These are phyloP conservation scores for Drosophila lutescens DNA, from an alignment of 2,888 invertebrate species.

Conservation along the genomic window DNA sequence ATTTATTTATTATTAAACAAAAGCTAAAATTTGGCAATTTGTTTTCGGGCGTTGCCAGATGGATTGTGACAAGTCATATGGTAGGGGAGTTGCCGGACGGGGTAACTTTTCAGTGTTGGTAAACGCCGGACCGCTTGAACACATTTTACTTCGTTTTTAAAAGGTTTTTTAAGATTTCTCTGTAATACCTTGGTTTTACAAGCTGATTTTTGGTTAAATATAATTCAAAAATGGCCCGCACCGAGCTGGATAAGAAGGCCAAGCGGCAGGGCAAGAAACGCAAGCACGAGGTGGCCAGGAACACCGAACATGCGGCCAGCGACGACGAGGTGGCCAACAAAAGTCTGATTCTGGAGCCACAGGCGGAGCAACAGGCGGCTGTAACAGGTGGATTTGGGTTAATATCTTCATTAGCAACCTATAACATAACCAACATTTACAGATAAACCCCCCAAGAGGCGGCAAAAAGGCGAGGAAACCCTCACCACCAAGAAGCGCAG, in stretches of 20 bases:
- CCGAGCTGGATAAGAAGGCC: slow-evolving; percentile 63
- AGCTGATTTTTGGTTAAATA: neutral
- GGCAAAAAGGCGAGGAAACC: neutral
- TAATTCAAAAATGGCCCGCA: too few species aligned
- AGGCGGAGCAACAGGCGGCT: slow-evolving; percentile 17
- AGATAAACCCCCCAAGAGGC: slow-evolving; percentile 3
- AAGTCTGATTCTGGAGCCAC: slow-evolving; percentile 76
- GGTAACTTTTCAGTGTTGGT: neutral
- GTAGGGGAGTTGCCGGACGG: neutral
- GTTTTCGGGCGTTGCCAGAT: slow-evolving; percentile 1
- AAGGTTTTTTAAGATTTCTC: slow-evolving; percentile 9
- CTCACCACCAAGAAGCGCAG: slow-evolving; percentile 13
- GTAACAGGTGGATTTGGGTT: slow-evolving; percentile 14
- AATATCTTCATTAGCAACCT: neutral
- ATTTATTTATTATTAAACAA: neutral
- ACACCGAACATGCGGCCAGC: slow-evolving; percentile 23
- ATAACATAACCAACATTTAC: neutral
- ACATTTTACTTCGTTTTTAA: slow-evolving; percentile 16
- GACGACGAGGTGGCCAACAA: slow-evolving; percentile 80
- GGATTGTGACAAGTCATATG: neutral
- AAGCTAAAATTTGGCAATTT: slow-evolving; percentile 12
- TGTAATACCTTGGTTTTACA: neutral
- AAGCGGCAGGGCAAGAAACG: slow-evolving; percentile 62
- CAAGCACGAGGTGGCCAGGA: slow-evolving; percentile 19
- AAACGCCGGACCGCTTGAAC: neutral